Conservation (phyloP, 2,113 vertebrate genomes). For the Ivindomyrus marchei region DNA sequence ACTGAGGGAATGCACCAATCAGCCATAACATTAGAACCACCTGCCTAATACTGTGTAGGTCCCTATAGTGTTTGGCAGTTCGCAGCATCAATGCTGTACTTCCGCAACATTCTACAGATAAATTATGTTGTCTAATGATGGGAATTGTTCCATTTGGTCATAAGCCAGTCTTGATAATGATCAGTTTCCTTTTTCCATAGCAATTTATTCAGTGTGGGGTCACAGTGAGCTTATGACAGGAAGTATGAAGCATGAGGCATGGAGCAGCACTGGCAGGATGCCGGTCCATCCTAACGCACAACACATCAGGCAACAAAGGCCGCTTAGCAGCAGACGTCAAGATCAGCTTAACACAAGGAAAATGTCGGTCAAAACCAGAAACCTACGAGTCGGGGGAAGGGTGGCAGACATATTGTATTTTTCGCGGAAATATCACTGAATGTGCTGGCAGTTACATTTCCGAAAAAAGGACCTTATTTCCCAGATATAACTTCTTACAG, state of each 20-base stretch:
- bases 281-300: background rate
- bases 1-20: too few relatives aligned
- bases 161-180: background rate
- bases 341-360: background rate
- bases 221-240: background rate
- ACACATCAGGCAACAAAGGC: background rate
- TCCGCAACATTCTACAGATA: background rate
- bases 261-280: background rate
- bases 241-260: background rate
- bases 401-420: background rate
- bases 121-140: background rate
- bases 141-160: background rate
- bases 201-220: background rate
- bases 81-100: background rate
- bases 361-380: background rate
- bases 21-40: too few relatives aligned
- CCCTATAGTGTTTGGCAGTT: background rate
- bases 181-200: background rate
- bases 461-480: background rate
- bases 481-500: background rate
- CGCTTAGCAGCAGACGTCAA: background rate
- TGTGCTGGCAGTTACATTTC: background rate
- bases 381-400: background rate
- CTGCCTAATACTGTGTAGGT: too few relatives aligned
- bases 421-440: background rate